These are phyloP conservation scores for Acanthopleura granulata DNA, from an alignment of 2,888 invertebrate genomes.

Conservation along the genomic window DNA sequence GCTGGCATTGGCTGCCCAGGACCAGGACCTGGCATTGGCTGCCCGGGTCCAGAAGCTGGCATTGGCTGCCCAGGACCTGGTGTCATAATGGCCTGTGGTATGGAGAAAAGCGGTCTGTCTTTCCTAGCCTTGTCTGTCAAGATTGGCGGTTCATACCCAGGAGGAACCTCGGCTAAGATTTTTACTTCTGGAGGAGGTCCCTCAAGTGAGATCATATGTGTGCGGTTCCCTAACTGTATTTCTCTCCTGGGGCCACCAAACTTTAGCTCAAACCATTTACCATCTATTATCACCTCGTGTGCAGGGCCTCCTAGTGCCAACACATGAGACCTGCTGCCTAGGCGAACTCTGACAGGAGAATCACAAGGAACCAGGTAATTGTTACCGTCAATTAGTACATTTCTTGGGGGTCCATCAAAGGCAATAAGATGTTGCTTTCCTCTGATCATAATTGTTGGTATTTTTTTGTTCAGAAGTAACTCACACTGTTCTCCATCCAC, in stretches of 20 bases:
- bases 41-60: not conserved
- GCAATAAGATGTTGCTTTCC: constrained; percentile 76
- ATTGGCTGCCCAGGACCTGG: not conserved
- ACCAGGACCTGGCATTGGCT: constrained; percentile 18
- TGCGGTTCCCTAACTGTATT: constrained; percentile 83
- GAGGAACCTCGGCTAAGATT: constrained; percentile 73
- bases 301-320: constrained; percentile 68
- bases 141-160: constrained; percentile 19
- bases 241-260: constrained; percentile 90
- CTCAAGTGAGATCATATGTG: constrained; percentile 81
- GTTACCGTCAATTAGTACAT: constrained; percentile 88
- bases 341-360: constrained; percentile 71
- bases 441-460: constrained; percentile 67
- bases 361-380: constrained; percentile 72
- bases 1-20: constrained; percentile 21
- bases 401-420: constrained; percentile 92
- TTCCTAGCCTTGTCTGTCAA: not conserved
- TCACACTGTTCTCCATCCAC: constrained; percentile 73
- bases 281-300: constrained; percentile 68
- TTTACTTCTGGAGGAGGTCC: constrained; percentile 95
- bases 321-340: constrained; percentile 54
- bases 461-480: constrained; percentile 54
- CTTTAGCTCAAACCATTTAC: constrained; percentile 79
- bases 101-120: not conserved
- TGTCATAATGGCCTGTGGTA: constrained; percentile 4